Conservation (phyloP, 2,888 invertebrate species). For the Eretmocerus hayati region DNA sequence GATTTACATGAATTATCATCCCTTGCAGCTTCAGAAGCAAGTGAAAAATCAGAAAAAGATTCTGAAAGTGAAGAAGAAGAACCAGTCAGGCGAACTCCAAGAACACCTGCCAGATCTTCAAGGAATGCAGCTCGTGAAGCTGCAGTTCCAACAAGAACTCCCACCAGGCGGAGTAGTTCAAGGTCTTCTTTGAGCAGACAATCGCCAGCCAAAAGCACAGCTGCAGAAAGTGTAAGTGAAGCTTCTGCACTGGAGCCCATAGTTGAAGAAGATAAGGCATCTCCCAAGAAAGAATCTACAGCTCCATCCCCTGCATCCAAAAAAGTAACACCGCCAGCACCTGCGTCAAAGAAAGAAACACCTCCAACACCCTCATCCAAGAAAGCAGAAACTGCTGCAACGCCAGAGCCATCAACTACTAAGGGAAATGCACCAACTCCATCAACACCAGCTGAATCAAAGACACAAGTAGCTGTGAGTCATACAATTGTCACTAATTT, state of each 20-base stretch:
- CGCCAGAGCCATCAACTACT: not conserved
- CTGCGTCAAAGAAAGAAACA: slow-evolving; percentile 2
- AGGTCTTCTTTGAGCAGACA: slow-evolving; percentile 20
- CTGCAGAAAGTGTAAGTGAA: slow-evolving; percentile 20
- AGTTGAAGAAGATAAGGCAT: slow-evolving; percentile 15
- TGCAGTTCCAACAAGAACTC: slow-evolving; percentile 25
- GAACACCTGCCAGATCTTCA: slow-evolving; percentile 35
- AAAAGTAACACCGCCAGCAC: slow-evolving; percentile 2
- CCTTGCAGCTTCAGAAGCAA: slow-evolving; percentile 10
- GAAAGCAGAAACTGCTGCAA: not conserved
- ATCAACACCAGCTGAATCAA: too few species aligned
- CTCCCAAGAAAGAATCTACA: slow-evolving; percentile 6
- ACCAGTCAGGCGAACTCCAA: slow-evolving; percentile 29
- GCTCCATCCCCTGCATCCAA: slow-evolving; percentile 5
- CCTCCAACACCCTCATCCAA: slow-evolving; percentile 1
- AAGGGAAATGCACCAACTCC: slow-evolving; percentile 3
- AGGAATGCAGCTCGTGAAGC: slow-evolving; percentile 30
- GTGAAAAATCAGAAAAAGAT: slow-evolving; percentile 8
- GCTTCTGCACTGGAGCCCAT: slow-evolving; percentile 14
- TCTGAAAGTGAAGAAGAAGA: slow-evolving; percentile 30
- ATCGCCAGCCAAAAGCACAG: slow-evolving; percentile 24
- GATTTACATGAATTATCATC: not conserved
- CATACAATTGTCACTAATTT: too few species aligned
- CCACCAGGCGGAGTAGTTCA: slow-evolving; percentile 24
- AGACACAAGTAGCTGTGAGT: too few species aligned